Evolutionary conservation across 1,140 invertebrate species (phyloP), one percentile per base, ranked within the genome.

Genomic region (Apis dorsata): DNA sequence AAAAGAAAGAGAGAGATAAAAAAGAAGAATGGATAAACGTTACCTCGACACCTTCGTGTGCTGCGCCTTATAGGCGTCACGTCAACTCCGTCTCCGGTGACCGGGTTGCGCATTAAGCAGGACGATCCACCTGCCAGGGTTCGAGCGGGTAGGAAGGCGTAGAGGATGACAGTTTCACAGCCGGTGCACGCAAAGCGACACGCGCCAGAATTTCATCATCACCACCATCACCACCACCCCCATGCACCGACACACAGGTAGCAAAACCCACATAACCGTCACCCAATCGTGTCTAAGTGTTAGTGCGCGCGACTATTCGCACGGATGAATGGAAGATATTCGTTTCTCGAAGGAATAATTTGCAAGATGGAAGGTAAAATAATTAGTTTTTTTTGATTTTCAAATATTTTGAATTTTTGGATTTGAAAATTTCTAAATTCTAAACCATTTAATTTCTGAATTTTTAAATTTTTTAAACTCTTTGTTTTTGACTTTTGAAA

Each of bases 71-170:
- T 79, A 70, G 92, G 92, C 91, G 89, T 93, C 86, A 93, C 89
- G 91, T 92, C 91, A 88, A 95, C 93, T 89, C 95, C 95, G 87
- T 95, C 93, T 89, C 95, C 95, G 89, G 95, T 95, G 81, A 95
- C 95, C 79, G 94, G 94, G 90, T 95, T 95, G 89, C 94, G 94
- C 89, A 90, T 88, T 89, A 93, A 91, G 91, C 92, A 92, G 91
- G 92, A 91, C 73, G 90, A 91, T 91, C 92, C 92, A 91, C 93
- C 93, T 93, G 93, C 90, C 91, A 89, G 90, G 85, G 59, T 74
- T 74, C 82, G 88, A 83, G 72, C 82, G 84, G 80, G 66, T 69
- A 85, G 79, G 77, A 74, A 76, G 78, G 76, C 74, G 83, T 69
- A 75, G 71, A 81, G 79, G 73, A 81, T 73, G 80, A 86, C 81